Base-by-base conservation (phyloP, 1,140 invertebrate species). In the Papilio glaucus region DNA sequence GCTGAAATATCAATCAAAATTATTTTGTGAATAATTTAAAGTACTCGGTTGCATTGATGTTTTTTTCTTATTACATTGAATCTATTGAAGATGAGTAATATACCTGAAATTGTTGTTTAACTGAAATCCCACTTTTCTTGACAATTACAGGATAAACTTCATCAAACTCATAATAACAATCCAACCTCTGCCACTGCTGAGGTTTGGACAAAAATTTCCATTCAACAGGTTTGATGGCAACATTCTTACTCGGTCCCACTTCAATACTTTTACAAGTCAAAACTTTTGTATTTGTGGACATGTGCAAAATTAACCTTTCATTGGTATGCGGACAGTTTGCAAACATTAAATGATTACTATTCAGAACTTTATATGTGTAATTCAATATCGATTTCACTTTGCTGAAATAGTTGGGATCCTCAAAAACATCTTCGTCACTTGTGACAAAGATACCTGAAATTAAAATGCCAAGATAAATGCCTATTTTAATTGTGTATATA, bases 161-260 rank as follows among this genome's bases (percentile, higher is more conserved):
- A 89, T 97, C 95, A 84, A 97, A 94, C 80, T 96, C 95, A 82
- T 96, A 94, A 75, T 95, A 92, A 77, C 96, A 95, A 79, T 96
- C 94, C n/a, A 97, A 83, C 79, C 95, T 94, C 77, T 95, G 94
- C 96, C 96, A 97, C 77, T 94, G 94, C 4, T 93, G 94, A 2
- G 89, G 76, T 85, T 95, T 95, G 0, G 94, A 84, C 77, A 95
- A 86, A 86, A 96, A 95, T 79, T 96, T 96, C 93, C 95, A 95
- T 6, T 96, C 95, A 26, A 94, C 94, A 74, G 94, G 93, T 80
- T 94, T 95, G 8, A 95, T 83, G 24, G 83, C 67, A 37, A 79
- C 78, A 61, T 72, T 83, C 62, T 86, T 91, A n/a, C 63, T 82
- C 4, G 77, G 41, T 9, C 81, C 86, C 15, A 93, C 82, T 82